A percentile compares a stretch with the other conserved stretches of the same genome.
phyloP scores from a whole-genome alignment of 1,140 invertebrate genomes.

The Achatina immaculata region DNA sequence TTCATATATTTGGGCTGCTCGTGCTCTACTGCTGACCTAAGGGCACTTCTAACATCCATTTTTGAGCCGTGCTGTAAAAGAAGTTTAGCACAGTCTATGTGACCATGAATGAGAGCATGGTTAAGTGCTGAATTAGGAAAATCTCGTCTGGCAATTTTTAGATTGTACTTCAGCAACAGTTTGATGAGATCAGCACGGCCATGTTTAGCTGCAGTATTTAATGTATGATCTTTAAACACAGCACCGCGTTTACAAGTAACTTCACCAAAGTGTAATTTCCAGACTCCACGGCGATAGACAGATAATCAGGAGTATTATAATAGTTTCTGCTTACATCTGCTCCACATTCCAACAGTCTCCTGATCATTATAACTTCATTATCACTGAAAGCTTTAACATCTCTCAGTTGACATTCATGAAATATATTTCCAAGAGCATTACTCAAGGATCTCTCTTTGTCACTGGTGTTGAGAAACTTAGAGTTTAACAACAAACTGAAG shows the following conservation, averaged over 20 bases:
- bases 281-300: background rate
- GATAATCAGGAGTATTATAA: too few species aligned
- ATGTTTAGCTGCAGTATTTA: background rate
- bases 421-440: too few species aligned
- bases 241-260: background rate
- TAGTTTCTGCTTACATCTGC: too few species aligned
- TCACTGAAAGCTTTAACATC: too few species aligned
- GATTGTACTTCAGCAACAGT: background rate
- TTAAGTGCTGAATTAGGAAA: background rate
- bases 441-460: too few species aligned
- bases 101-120: background rate
- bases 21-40: background rate
- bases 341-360: too few species aligned
- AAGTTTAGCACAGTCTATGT: background rate
- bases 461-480: too few species aligned
- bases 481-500: too few species aligned
- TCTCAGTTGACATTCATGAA: too few species aligned
- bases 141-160: too few species aligned
- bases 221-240: too few species aligned
- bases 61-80: background rate
- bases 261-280: background rate
- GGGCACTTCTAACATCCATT: background rate
- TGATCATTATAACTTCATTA: too few species aligned
- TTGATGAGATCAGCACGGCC: background rate
- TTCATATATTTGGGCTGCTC: background rate